Evolutionary conservation across 1,140 invertebrate species (phyloP), one percentile per base, ranked within the genome.

Genomic region (Lepidurus arcticus): DNA sequence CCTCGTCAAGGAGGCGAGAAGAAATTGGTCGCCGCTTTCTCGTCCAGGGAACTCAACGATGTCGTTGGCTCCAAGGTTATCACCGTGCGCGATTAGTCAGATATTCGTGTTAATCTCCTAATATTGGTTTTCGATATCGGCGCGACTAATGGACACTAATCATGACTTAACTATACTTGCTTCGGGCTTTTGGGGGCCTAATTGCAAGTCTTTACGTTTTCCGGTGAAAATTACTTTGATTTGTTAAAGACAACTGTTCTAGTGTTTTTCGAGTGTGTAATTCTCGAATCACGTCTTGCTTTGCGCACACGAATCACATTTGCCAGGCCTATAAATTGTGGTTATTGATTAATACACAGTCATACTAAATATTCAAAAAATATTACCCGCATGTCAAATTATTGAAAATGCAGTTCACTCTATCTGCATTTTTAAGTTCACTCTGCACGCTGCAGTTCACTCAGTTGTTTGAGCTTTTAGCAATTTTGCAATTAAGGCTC

Each of bases 11-110:
- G 81, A 75, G 84, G 84, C 13, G 81, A 84, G 24, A 79, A 81
- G 6, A 84, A 83, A 42, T 79, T 84, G 24, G 81, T 85, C 26
- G 83, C 81, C 34, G 80, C 81, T n/a, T 84, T 85, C 81, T 83
- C 82, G 74, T 81, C 83, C 13, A 81, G 81, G n/a, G 81, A 83
- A 77, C 80, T 85, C 16, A 82, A 81, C 76, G 82, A 84, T 75
- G 79, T 83, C 34, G 76, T 47, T 24, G 84, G 83, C 10, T 81
- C 80, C 7, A 83, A 82, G 76, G 84, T 84, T 11, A 79, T 86
- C n/a, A 82, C 78, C 10, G 83, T 88, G 80, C 82, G 81, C 82
- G 85, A 80, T 24, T 81, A 80, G 73, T 11, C n/a, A 65, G 16
- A 7, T 1, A 65, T 11, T 10, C 45, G 45, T 47, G 16, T 16